Evolutionary conservation across 1,140 invertebrate genomes (phyloP), one percentile per base, ranked within the genome.

Genomic region (Pogonognathellus flavescens): DNA sequence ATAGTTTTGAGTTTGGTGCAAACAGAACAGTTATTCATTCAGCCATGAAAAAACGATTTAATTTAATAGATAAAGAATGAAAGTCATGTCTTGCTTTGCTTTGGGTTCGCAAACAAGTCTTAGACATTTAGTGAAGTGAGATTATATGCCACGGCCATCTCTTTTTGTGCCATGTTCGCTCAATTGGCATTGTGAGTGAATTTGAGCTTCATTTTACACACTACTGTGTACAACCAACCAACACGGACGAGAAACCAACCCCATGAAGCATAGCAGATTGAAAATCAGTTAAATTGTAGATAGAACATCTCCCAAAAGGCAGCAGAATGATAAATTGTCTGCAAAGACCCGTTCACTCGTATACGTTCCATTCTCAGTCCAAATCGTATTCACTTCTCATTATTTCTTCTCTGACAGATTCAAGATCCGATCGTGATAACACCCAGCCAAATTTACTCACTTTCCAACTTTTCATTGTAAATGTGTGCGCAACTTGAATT

Each of bases 41-140:
- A 76, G 16, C 70, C 70, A 76, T 76, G 70, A 76, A 76, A 66
- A 76, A 76, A 76, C 70, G 70, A 76, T 76, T 41, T 76, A 76
- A 76, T 76, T 76, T 76, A 76, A 76, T 76, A 76, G 70, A 76
- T 76, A 76, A 76, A 76, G 70, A 76, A 16, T 16, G 31, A 76
- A 76, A 76, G 22, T 76, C 70, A 18, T 76, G 70, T 50, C 25
- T 76, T 76, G 70, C 70, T 76, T 76, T 76, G 14, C 41, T 31
- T 14, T 50, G 9, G 53, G 53, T 16, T 50, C 31, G 13, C 70
- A 76, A 76, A 49, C 41, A 50, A 50, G 31, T 49, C 25, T 14
- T n/a, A 76, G 11, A 50, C 49, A 76, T 31, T 50, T 31, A 14
- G 4, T 13, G 11, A 20, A 41, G 31, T 57, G 10, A 57, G 53